Evolutionary conservation across 1,140 invertebrate species (phyloP).

Genomic region (Schlechtendalia chinensis): DNA sequence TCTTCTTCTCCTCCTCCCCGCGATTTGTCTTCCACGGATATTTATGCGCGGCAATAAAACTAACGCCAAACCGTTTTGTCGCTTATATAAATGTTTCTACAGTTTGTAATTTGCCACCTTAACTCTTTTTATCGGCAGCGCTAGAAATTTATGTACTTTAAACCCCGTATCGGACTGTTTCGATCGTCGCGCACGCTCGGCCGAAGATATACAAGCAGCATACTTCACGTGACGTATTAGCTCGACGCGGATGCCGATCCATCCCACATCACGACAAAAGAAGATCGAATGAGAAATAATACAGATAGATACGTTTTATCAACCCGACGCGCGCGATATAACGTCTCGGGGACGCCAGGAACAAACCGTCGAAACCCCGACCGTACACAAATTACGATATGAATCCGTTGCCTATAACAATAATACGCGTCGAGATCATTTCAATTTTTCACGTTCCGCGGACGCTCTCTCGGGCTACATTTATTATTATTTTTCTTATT

Average conservation of each 20-base stretch:
- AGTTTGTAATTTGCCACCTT: slow-evolving; percentile 37
- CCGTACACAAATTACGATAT: no score
- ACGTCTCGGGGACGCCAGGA: no score
- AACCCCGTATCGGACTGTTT: slow-evolving; percentile 5
- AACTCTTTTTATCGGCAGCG: slow-evolving; percentile 35
- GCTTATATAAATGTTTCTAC: slow-evolving; percentile 27
- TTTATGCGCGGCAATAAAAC: slow-evolving; percentile 25
- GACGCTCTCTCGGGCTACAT: no score
- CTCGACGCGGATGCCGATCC: not conserved
- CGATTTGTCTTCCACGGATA: not conserved
- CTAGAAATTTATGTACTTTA: slow-evolving; percentile 29
- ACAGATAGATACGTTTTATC: not conserved
- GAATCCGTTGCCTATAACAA: no score
- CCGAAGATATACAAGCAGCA: not conserved
- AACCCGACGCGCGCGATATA: no score
- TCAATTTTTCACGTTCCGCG: no score
- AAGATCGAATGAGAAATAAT: not conserved
- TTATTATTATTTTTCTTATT: no score
- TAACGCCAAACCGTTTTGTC: slow-evolving; percentile 28
- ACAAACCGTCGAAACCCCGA: no score
- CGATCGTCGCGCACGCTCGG: not conserved
- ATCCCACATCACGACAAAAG: not conserved
- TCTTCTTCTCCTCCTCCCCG: not conserved
- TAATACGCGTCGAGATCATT: no score
- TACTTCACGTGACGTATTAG: not conserved